Evolutionary conservation across 2,113 vertebrate genomes (phyloP).

Genomic region (Anhinga anhinga): DNA sequence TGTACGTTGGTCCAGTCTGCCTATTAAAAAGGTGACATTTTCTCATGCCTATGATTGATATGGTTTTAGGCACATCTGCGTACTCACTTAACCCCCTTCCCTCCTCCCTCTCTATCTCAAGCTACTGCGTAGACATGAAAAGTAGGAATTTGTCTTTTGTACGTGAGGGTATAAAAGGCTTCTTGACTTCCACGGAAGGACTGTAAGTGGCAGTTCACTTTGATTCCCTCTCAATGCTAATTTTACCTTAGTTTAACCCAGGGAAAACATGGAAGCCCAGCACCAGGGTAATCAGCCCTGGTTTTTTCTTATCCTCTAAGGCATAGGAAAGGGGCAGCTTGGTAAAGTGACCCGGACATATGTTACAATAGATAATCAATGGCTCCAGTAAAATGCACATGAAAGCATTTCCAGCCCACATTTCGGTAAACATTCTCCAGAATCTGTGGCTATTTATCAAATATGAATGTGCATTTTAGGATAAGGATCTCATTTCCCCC

Average conservation of each 20-base stretch:
- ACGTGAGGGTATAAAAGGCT: constrained; percentile 2
- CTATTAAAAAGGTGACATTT: background rate
- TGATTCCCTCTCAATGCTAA: background rate
- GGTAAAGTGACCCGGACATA: background rate
- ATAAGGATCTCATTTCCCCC: constrained; percentile 56
- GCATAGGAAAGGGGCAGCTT: background rate
- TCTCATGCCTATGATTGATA: constrained; percentile 35
- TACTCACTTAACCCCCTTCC: constrained; percentile 23
- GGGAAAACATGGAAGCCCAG: background rate
- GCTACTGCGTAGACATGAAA: background rate
- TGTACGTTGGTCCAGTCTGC: background rate
- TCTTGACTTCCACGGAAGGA: constrained; percentile 13
- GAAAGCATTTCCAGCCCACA: constrained; percentile 40
- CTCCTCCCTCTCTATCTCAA: background rate
- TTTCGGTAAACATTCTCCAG: constrained; percentile 65
- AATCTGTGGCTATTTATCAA: constrained; percentile 73
- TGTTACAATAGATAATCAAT: constrained; percentile 49
- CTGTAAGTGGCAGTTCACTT: background rate
- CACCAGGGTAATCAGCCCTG: background rate
- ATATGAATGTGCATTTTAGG: constrained; percentile 68
- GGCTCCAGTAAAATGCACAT: background rate
- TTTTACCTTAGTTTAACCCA: background rate
- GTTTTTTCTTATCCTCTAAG: background rate
- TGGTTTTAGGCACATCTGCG: constrained; percentile 42
- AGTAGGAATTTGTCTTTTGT: background rate